A percentile compares a stretch with the other conserved stretches of the same genome.
Conservation (phyloP, 2,888 invertebrate genomes). For the Sminthurinus aureus region DNA sequence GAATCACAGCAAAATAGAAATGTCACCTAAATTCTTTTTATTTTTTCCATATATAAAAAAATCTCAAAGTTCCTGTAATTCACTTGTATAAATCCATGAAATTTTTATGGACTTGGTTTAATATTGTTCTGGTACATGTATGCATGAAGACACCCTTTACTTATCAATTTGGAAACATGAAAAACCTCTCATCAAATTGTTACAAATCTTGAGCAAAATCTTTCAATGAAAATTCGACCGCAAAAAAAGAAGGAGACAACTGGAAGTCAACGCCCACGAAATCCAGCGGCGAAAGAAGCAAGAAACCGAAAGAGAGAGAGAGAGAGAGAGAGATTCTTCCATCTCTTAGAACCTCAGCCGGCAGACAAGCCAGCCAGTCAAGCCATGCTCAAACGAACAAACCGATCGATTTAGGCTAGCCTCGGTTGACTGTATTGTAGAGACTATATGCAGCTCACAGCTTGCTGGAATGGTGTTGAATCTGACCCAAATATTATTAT, state of each 20-base stretch:
- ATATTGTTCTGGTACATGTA: too few relatives aligned
- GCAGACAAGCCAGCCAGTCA: background rate
- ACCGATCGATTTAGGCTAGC: conserved; percentile 1
- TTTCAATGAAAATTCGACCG: background rate
- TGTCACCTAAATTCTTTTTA: background rate
- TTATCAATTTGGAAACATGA: background rate
- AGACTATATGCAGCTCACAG: background rate
- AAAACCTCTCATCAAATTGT: background rate
- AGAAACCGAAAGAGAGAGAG: too few relatives aligned
- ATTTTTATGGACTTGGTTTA: background rate
- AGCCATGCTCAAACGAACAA: background rate
- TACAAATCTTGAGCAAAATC: too few relatives aligned
- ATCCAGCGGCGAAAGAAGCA: background rate
- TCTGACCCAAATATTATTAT: background rate
- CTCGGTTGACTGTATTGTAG: background rate
- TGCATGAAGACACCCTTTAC: background rate
- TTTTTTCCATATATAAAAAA: background rate
- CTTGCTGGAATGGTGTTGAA: background rate
- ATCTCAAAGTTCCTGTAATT: background rate
- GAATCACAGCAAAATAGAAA: background rate
- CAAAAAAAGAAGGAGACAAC: background rate
- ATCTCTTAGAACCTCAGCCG: background rate
- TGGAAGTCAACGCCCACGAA: conserved; percentile 1
- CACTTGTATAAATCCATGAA: background rate
- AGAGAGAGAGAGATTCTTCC: background rate